phyloP scores from a whole-genome alignment of 2,113 vertebrate species.

The Heptranchias perlo region DNA sequence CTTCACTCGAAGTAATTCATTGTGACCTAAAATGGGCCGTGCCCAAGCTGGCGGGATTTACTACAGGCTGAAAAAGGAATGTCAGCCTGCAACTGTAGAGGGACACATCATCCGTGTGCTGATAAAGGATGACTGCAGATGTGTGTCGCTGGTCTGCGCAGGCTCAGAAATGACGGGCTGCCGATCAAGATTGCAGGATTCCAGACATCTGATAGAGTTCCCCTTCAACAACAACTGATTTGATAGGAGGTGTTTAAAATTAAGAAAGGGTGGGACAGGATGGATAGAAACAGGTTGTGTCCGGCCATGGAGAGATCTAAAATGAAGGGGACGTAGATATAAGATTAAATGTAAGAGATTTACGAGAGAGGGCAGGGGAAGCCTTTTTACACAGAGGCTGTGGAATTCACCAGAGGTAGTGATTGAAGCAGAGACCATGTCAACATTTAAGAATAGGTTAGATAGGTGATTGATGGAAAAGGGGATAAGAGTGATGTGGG shows the following conservation, averaged over 20 bases:
- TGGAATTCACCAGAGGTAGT: too few species aligned
- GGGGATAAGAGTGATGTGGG: too few species aligned
- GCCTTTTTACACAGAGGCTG: too few species aligned
- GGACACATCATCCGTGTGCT: neutral
- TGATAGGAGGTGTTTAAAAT: neutral
- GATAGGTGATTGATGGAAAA: too few species aligned
- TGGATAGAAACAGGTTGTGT: neutral
- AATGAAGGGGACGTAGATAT: too few species aligned
- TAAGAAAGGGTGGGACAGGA: neutral
- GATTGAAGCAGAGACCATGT: too few species aligned
- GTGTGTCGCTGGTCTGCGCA: neutral
- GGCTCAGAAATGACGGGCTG: neutral
- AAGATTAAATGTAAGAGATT: too few species aligned
- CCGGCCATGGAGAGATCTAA: too few species aligned
- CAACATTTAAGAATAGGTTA: too few species aligned
- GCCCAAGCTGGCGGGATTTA: neutral
- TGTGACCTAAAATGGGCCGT: neutral
- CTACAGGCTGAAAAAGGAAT: neutral
- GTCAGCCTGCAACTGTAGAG: neutral
- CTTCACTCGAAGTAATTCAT: neutral
- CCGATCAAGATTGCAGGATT: neutral
- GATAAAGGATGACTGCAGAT: neutral
- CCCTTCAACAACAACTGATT: neutral
- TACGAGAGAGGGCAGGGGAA: too few species aligned
- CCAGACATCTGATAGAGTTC: neutral